Conservation (phyloP, 1,140 invertebrate species). For the Listronotus bonariensis region DNA sequence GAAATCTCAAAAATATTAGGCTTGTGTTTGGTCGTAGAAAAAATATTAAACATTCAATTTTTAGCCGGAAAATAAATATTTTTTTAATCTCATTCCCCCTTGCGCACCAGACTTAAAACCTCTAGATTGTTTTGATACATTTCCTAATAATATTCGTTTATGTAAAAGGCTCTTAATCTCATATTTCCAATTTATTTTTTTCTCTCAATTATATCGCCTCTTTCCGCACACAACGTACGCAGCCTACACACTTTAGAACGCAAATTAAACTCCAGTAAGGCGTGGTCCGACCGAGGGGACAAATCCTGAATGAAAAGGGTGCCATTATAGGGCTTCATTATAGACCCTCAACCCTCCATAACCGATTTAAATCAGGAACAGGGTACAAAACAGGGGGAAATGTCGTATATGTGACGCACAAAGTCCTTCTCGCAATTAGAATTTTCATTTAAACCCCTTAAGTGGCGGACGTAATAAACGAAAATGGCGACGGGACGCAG, state of each 20-base stretch:
- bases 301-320: conserved; percentile 23
- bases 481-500: conserved; percentile 20
- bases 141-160: no score
- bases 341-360: neutral
- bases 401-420: conserved; percentile 14
- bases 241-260: conserved; percentile 11
- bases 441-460: conserved; percentile 25
- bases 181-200: conserved; percentile 1
- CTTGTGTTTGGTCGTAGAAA: no score
- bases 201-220: conserved; percentile 25
- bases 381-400: conserved; percentile 9
- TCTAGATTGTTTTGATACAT: no score
- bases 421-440: conserved; percentile 19
- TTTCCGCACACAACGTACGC: conserved; percentile 4
- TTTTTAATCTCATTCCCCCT: no score
- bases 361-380: conserved; percentile 17
- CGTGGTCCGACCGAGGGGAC: conserved; percentile 17
- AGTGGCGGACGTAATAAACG: conserved; percentile 19
- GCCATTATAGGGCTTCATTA: conserved; percentile 31
- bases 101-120: no score
- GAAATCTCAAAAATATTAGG: no score
- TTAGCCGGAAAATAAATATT: no score
- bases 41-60: no score
- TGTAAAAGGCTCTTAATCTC: no score
- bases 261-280: conserved; percentile 22